Percentiles rank a stretch among this genome's conserved stretches.
Evolutionary conservation across 2,113 vertebrate species (phyloP).

Genomic region (Mellivora capensis): DNA sequence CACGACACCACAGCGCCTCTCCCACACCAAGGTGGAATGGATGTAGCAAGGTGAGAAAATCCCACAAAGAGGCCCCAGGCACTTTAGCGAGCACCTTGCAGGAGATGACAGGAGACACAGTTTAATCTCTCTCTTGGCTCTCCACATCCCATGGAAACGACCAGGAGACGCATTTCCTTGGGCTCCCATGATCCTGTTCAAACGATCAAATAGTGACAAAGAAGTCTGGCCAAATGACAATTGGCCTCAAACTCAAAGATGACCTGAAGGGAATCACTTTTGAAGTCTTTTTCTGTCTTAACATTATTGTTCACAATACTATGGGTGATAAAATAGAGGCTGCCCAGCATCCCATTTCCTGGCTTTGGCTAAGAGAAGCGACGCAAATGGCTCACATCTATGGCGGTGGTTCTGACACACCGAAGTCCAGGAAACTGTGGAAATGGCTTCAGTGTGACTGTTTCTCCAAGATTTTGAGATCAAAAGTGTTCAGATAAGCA

Average conservation of each 20-base stretch:
- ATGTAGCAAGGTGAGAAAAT: accelerated
- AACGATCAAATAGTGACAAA: background rate
- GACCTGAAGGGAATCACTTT: constrained; percentile 8
- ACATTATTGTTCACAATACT: background rate
- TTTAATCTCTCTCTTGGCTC: background rate
- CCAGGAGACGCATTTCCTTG: background rate
- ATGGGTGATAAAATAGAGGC: constrained; percentile 16
- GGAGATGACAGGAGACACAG: too few relatives aligned
- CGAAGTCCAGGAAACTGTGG: constrained; percentile 63
- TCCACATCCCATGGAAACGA: background rate
- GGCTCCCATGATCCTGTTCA: background rate
- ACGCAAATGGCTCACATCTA: constrained; percentile 10
- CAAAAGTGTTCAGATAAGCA: constrained; percentile 69
- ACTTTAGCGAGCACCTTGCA: background rate
- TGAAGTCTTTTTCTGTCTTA: constrained; percentile 35
- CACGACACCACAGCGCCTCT: background rate
- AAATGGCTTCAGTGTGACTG: constrained; percentile 48
- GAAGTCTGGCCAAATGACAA: background rate
- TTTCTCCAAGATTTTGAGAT: constrained; percentile 68
- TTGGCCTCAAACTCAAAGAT: background rate
- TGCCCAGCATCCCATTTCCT: constrained; percentile 24
- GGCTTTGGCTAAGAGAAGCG: constrained; percentile 48
- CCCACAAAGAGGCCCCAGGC: background rate
- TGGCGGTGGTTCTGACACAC: background rate
- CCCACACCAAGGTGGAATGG: accelerated